phyloP scores from a whole-genome alignment of 2,888 invertebrate species.

The Scaptomyza flava region DNA sequence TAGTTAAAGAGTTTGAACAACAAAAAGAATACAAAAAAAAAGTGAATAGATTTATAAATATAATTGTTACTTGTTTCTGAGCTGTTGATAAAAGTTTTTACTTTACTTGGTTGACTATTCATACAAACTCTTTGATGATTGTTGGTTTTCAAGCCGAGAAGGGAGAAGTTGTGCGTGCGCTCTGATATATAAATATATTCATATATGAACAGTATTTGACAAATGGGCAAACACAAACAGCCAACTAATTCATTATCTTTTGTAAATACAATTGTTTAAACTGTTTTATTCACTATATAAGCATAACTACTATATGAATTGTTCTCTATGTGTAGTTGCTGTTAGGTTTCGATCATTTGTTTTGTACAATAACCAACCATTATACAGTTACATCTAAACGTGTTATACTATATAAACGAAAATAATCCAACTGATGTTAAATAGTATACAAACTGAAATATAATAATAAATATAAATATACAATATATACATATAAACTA shows the following conservation, averaged over 20 bases:
- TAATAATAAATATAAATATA: slow-evolving; percentile 26
- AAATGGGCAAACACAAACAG: slow-evolving; percentile 41
- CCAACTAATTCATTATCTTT: slow-evolving; percentile 51
- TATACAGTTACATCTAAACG: slow-evolving; percentile 33
- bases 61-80: slow-evolving; percentile 72
- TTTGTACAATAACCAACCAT: slow-evolving; percentile 49
- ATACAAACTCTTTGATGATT: slow-evolving; percentile 37
- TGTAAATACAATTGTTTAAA: slow-evolving; percentile 62
- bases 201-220: slow-evolving; percentile 54
- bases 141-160: slow-evolving; percentile 11
- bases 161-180: slow-evolving; percentile 16
- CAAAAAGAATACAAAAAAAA: slow-evolving; percentile 26
- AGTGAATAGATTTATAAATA: slow-evolving; percentile 30
- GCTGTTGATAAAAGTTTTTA: slow-evolving; percentile 63
- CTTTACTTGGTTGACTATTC: slow-evolving; percentile 67
- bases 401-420: slow-evolving; percentile 45
- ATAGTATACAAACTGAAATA: slow-evolving; percentile 41
- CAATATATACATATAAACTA: slow-evolving; percentile 35
- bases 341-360: slow-evolving; percentile 52
- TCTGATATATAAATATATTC: neutral
- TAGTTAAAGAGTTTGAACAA: slow-evolving; percentile 56
- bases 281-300: slow-evolving; percentile 37
- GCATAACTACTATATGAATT: slow-evolving; percentile 45
- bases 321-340: slow-evolving; percentile 75
- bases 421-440: slow-evolving; percentile 45